Conservation (phyloP, 2,797 vertebrate species). For the Paramormyrops hopkinsi region DNA sequence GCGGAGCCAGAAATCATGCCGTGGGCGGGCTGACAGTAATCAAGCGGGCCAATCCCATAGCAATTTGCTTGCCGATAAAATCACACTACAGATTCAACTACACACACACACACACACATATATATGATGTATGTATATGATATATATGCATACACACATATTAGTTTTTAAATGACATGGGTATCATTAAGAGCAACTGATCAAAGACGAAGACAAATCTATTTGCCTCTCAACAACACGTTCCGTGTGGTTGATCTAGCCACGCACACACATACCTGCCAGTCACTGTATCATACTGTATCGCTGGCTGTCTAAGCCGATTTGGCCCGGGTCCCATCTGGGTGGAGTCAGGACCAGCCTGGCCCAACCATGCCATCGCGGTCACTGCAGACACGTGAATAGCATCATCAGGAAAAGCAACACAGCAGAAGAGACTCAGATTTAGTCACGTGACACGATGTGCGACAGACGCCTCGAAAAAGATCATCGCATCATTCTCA, state of each 20-base stretch:
- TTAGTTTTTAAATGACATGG: not conserved
- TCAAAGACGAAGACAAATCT: not conserved
- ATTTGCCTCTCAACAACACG: not conserved
- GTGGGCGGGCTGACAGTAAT: not conserved
- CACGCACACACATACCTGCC: not conserved
- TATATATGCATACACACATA: not conserved
- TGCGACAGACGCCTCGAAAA: not conserved
- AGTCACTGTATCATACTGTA: not conserved
- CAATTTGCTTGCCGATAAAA: not conserved
- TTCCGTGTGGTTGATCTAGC: not conserved
- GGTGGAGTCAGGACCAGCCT: not conserved
- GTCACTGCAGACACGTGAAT: not conserved
- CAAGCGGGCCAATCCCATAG: not conserved
- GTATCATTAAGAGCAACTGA: not conserved
- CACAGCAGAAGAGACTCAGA: not conserved
- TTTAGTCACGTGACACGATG: not conserved
- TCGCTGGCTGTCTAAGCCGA: not conserved
- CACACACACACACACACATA: not conserved
- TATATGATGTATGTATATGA: not conserved
- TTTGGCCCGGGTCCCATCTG: not conserved
- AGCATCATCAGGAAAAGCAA: not conserved
- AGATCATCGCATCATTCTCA: not conserved
- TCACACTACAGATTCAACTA: not conserved
- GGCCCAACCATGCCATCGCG: not conserved
- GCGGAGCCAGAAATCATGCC: not conserved